Evolutionary conservation across 2,797 vertebrate genomes (phyloP).

Genomic region (Schizothorax lantsangensis): DNA sequence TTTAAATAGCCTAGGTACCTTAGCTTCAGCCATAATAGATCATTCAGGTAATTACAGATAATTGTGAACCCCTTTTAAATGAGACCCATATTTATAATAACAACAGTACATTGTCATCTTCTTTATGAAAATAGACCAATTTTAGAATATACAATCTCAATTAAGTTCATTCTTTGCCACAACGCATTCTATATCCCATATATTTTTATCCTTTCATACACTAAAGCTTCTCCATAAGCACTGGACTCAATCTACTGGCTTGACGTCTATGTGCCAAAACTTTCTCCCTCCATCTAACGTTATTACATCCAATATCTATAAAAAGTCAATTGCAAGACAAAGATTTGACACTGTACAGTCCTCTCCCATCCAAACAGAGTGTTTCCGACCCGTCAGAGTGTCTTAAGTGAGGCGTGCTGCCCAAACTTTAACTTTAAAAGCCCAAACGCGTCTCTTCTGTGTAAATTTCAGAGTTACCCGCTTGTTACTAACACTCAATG

Average conservation of each 20-base stretch:
- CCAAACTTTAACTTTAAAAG: conserved; percentile 59
- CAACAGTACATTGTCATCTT: neutral
- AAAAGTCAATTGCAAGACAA: neutral
- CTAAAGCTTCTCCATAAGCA: neutral
- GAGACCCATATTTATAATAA: conserved; percentile 20
- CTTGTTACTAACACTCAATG: conserved; percentile 22
- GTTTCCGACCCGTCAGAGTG: neutral
- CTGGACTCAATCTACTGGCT: neutral
- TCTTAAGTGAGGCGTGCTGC: conserved; percentile 5
- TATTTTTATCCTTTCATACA: neutral
- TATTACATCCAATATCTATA: neutral
- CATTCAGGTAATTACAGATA: conserved; percentile 23
- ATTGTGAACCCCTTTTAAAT: conserved; percentile 26
- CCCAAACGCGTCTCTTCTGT: conserved; percentile 3
- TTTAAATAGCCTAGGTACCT: conserved; percentile 30
- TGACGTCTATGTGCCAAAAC: conserved; percentile 4
- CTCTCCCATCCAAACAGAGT: neutral
- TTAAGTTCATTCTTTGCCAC: neutral
- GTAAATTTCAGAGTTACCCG: conserved; percentile 17
- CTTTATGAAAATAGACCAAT: neutral
- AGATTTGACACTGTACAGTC: neutral
- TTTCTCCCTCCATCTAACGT: conserved; percentile 21
- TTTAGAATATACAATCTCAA: neutral
- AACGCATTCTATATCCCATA: neutral
- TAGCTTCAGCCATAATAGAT: conserved; percentile 17